These are phyloP conservation scores for Empidonax traillii DNA, from an alignment of 2,113 vertebrate genomes.

Conservation along the genomic window DNA sequence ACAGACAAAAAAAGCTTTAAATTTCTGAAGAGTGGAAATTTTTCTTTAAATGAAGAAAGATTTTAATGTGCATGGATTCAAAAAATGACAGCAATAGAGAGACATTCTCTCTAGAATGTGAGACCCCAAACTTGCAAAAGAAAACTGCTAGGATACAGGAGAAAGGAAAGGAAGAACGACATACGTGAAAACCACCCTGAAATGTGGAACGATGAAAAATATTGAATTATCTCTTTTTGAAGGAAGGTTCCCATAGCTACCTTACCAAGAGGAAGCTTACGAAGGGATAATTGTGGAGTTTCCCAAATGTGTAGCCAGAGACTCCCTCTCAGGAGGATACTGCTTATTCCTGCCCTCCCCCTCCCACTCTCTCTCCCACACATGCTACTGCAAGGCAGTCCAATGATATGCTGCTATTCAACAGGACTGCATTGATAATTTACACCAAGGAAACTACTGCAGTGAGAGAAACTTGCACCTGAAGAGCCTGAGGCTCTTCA, in stretches of 20 bases:
- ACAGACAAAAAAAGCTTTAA: background rate
- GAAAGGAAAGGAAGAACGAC: background rate
- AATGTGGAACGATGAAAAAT: background rate
- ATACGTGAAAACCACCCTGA: background rate
- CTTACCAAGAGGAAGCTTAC: background rate
- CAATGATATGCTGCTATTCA: fast-evolving
- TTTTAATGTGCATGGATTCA: background rate
- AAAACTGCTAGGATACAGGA: background rate
- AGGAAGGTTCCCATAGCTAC: background rate
- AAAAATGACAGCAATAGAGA: background rate
- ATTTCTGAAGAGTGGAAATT: background rate
- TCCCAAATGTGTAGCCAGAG: background rate
- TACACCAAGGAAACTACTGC: background rate
- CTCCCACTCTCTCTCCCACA: background rate
- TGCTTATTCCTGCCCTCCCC: background rate
- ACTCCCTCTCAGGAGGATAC: background rate
- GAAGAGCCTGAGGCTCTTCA: background rate
- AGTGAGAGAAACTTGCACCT: background rate
- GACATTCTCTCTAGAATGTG: background rate
- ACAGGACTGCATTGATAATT: background rate
- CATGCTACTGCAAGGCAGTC: background rate
- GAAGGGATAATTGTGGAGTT: fast-evolving
- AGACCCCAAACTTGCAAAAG: background rate
- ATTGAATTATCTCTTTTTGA: background rate
- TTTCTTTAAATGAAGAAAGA: background rate